Conservation (phyloP, 2,797 vertebrate species). For the Coracias cyanogaster region DNA sequence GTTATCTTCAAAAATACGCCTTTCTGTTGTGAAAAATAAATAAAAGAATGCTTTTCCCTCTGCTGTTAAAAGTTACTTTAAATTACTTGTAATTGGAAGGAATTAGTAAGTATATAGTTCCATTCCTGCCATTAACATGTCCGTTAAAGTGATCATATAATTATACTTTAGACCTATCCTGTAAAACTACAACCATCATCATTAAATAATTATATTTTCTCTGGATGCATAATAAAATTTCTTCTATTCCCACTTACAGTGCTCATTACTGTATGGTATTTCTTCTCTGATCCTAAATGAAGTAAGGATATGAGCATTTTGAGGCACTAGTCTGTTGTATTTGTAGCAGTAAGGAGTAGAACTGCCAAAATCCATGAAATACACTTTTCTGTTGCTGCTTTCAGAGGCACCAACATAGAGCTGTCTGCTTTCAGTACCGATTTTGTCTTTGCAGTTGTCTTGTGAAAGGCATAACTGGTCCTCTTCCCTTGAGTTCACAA, state of each 20-base stretch:
- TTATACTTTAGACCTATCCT: background rate
- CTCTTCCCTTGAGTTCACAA: constrained; percentile 12
- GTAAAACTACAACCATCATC: background rate
- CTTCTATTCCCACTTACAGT: background rate
- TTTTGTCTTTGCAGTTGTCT: constrained; percentile 14
- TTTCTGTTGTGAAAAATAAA: constrained; percentile 5
- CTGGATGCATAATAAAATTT: background rate
- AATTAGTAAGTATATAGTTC: background rate
- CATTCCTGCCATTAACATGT: background rate
- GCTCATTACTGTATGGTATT: background rate
- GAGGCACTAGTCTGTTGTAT: background rate
- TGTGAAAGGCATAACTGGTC: background rate
- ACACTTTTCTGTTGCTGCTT: background rate
- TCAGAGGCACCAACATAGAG: constrained; percentile 2
- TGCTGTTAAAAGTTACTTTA: background rate
- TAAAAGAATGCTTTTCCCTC: background rate
- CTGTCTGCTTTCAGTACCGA: background rate
- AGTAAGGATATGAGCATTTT: constrained; percentile 2
- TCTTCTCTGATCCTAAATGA: background rate
- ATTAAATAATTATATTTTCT: constrained; percentile 44
- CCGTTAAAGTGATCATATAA: background rate
- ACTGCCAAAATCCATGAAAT: constrained; percentile 32
- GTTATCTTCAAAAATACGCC: background rate
- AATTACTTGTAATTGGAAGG: constrained; percentile 22
- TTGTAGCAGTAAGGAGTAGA: constrained; percentile 18